Base-by-base conservation (phyloP, 2,888 invertebrate genomes). In the Cyrtodaria siliqua region DNA sequence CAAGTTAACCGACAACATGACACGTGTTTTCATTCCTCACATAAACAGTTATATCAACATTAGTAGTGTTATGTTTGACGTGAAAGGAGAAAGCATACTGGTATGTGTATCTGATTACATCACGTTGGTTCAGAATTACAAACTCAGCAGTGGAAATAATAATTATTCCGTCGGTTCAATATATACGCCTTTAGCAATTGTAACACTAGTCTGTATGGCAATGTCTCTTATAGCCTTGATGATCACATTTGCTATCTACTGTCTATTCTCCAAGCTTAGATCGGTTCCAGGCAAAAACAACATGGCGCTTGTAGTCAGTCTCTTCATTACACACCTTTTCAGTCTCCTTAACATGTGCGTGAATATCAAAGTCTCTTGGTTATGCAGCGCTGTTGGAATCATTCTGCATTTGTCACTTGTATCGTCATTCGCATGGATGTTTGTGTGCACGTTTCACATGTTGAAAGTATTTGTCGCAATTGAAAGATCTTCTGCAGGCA, bases 401-500 rank as follows among this genome's bases (percentile, higher is more conserved):
- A 0, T 42, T 47, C 24, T 24, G 1, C 59, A 59, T 26, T 53
- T 68, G 3, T 38, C 59, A 9, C 33, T 68, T 0, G 27, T 60
- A 3, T 38, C 53, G 20, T 60, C 68, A 8, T 52, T 68, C 14
- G 33, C 26, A 12, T 68, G 68, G 68, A 68, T 68, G 68, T 68
- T 53, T 42, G 53, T 68, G 9, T 68, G 68, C 44, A 73, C 76
- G 0, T 70, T 63, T 62, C 76, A 80, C 40, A 73, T 80, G 80
- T 53, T 69, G 49, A 64, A 23, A 1, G 80, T 76, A 2, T 80
- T 80, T 38, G 38, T 66, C 6, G 60, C 42, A 16, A 64, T 76
- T 0, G 71, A 70, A 14, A 60, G 44, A 27, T 52, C 66, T 16
- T 20, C 23, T 12, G 16, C 44, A 33, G 18, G 14, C 8, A 23